Conservation (phyloP, 2,113 vertebrate species). For the Sceloporus tristichus region DNA sequence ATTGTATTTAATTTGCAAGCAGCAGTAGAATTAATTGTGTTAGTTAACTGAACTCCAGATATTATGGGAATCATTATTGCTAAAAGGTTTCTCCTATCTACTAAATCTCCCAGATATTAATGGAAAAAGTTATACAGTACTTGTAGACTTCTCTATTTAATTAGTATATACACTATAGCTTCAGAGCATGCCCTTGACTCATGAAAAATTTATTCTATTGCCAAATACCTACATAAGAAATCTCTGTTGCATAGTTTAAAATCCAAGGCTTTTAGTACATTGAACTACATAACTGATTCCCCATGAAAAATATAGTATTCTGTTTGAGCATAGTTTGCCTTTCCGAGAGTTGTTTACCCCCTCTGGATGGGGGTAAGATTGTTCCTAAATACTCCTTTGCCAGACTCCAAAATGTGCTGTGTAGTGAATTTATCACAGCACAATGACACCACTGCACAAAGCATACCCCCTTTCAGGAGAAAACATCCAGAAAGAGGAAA, state of each 20-base stretch:
- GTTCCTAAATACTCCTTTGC: background rate
- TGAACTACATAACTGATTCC: background rate
- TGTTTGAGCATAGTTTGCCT: background rate
- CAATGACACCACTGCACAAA: background rate
- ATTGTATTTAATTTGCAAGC: too few relatives aligned
- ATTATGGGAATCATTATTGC: too few relatives aligned
- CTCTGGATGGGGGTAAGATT: background rate
- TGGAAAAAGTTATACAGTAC: slow-evolving; percentile 7
- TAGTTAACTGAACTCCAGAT: too few relatives aligned
- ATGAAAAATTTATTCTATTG: background rate
- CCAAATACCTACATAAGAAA: background rate
- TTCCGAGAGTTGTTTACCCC: background rate
- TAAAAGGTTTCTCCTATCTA: too few relatives aligned
- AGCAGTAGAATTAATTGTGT: too few relatives aligned
- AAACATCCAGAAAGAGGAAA: background rate
- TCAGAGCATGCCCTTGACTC: background rate
- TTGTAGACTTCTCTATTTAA: slow-evolving; percentile 11
- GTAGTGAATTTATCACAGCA: background rate
- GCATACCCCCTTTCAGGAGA: background rate
- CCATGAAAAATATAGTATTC: background rate
- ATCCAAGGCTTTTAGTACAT: background rate
- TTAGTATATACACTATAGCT: background rate
- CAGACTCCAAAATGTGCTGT: background rate
- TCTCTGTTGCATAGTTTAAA: background rate
- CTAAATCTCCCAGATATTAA: background rate